Evolutionary conservation across 92 coral and sea anemone genomes (phyloP).

Genomic region (Anthopleura xanthogrammica): DNA sequence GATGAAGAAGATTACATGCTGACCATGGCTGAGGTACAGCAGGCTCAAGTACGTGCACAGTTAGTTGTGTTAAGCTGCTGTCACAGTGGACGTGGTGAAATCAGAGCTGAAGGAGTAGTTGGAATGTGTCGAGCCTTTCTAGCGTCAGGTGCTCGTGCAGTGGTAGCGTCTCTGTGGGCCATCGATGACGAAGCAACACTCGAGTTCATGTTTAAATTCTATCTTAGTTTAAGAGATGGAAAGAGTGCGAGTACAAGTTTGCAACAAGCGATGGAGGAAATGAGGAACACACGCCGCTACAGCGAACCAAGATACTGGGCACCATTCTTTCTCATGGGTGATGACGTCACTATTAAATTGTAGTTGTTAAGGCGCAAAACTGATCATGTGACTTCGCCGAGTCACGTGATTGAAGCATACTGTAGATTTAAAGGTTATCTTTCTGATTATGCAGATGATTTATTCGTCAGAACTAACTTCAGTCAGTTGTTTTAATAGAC

Average conservation of each 20-base stretch:
- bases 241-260: slow-evolving; percentile 20
- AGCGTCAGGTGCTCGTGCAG: slow-evolving; percentile 42
- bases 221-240: not conserved
- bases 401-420: too few relatives aligned
- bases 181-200: slow-evolving; percentile 20
- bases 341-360: too few relatives aligned
- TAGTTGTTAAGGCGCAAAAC: too few relatives aligned
- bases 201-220: slow-evolving; percentile 18
- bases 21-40: slow-evolving; percentile 23
- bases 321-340: too few relatives aligned
- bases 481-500: too few relatives aligned
- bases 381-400: too few relatives aligned
- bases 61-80: slow-evolving; percentile 28
- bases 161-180: slow-evolving; percentile 41
- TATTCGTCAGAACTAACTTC: too few relatives aligned
- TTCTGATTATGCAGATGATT: too few relatives aligned
- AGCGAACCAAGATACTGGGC: too few relatives aligned
- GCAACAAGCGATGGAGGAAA: slow-evolving; percentile 1
- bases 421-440: too few relatives aligned
- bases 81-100: slow-evolving; percentile 35
- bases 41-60: slow-evolving; percentile 7
- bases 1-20: slow-evolving; percentile 29
- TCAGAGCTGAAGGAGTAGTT: slow-evolving; percentile 32
- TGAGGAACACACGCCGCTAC: not conserved
- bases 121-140: slow-evolving; percentile 35